A percentile compares a stretch with the other conserved stretches of the same genome.
Conservation (phyloP, 1,140 invertebrate species). For the Colletes gigas region DNA sequence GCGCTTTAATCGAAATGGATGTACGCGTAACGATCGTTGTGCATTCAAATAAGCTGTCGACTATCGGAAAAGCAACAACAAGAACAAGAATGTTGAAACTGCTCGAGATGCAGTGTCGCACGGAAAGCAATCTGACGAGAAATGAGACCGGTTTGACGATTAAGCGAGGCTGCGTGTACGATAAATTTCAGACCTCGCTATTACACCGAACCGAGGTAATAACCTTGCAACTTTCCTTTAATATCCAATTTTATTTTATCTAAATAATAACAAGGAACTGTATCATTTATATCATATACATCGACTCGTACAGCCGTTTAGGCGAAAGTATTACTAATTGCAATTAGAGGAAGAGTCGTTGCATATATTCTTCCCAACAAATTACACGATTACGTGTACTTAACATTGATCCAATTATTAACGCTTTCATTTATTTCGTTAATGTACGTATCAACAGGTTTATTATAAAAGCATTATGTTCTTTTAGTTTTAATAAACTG, state of each 20-base stretch:
- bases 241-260: not conserved
- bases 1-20: constrained; percentile 31
- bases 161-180: constrained; percentile 30
- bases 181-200: constrained; percentile 32
- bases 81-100: not conserved
- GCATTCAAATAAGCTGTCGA: constrained; percentile 29
- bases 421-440: too few relatives aligned
- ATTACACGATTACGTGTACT: too few relatives aligned
- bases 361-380: not conserved
- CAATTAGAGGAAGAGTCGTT: not conserved
- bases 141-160: constrained; percentile 56
- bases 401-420: not conserved
- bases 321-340: not conserved
- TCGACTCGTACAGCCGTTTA: not conserved
- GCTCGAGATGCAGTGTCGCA: not conserved
- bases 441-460: too few relatives aligned
- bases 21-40: constrained; percentile 12
- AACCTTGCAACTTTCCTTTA: not conserved
- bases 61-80: constrained; percentile 15
- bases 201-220: constrained; percentile 4
- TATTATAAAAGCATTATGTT: too few relatives aligned
- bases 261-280: too few relatives aligned
- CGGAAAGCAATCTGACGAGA: constrained; percentile 41
- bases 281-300: not conserved
- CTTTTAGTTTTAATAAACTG: too few relatives aligned